Evolutionary conservation across 1,140 invertebrate species (phyloP).

Genomic region (Maconellicoccus hirsutus): DNA sequence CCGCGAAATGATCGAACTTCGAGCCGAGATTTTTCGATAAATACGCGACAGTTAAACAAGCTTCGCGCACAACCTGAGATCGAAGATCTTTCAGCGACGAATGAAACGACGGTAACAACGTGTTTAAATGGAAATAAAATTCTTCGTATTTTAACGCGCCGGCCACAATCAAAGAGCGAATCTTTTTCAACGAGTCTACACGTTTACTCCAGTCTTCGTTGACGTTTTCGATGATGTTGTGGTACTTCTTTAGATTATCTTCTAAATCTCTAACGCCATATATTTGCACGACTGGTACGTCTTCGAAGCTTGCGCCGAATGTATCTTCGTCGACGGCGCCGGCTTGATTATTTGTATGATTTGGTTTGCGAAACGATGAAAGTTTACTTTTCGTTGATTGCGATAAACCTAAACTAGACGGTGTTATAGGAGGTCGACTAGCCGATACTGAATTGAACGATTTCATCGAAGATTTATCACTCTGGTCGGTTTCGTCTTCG

Average conservation of each 20-base stretch:
- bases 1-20: conserved; percentile 74
- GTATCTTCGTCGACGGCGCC: conserved; percentile 80
- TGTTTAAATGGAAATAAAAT: conserved; percentile 65
- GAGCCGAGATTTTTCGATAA: conserved; percentile 70
- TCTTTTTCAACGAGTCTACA: conserved; percentile 73
- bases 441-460: neutral
- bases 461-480: neutral
- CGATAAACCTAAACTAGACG: neutral
- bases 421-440: conserved; percentile 2
- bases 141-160: conserved; percentile 70
- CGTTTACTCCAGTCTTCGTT: conserved; percentile 87
- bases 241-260: conserved; percentile 64
- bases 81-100: conserved; percentile 79
- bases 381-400: neutral
- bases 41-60: conserved; percentile 86
- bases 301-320: conserved; percentile 75
- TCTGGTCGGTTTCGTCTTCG: conserved; percentile 25
- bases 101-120: conserved; percentile 67
- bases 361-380: neutral
- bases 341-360: conserved; percentile 39
- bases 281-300: conserved; percentile 66
- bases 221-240: conserved; percentile 61
- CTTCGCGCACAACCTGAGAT: conserved; percentile 80
- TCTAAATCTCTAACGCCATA: conserved; percentile 75
- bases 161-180: conserved; percentile 68